Base-by-base conservation (phyloP, 2,888 invertebrate genomes). In the Liopterus haemorrhoidalis region DNA sequence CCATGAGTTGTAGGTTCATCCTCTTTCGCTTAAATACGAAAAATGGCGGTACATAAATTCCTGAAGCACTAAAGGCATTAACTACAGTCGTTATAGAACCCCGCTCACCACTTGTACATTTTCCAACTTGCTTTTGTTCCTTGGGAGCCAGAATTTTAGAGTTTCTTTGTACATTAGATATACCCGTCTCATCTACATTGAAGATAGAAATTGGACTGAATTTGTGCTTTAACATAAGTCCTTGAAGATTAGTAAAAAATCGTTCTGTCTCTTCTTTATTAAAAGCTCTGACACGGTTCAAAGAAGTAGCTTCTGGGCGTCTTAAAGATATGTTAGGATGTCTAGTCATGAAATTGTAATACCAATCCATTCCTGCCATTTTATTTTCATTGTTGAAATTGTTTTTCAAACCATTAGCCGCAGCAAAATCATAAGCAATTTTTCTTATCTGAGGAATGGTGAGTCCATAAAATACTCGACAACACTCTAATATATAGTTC, bases 21-120 rank as follows among this genome's bases (percentile, higher is more conserved):
- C 57, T 50, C 39, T 61, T 59, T 32, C 61, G 53, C 37, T 58
- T 60, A 49, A 59, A 65, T 14, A 66, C 62, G 46, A 64, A 61
- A 55, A 64, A 56, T 24, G 62, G 64, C 28, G 63, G 61, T 41
- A 66, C 41, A 46, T 58, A 64, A 8, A 40, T 38, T n/a, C n/a
- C n/a, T n/a, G n/a, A n/a, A n/a, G n/a, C n/a, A n/a, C n/a, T n/a
- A n/a, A n/a, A n/a, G n/a, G n/a, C n/a, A n/a, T n/a, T n/a, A n/a
- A n/a, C n/a, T n/a, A n/a, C n/a, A n/a, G n/a, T n/a, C n/a, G n/a
- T n/a, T n/a, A n/a, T n/a, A n/a, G n/a, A n/a, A n/a, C n/a, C n/a
- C n/a, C n/a, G n/a, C n/a, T n/a, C n/a, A 65, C 33, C 67, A n/a
- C n/a, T n/a, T n/a, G n/a, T n/a, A n/a, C n/a, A n/a, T n/a, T n/a